A percentile compares a stretch with the other conserved stretches of the same genome.
These are phyloP conservation scores for Ranitomeya variabilis DNA, from an alignment of 2,113 vertebrate species.

Conservation along the genomic window DNA sequence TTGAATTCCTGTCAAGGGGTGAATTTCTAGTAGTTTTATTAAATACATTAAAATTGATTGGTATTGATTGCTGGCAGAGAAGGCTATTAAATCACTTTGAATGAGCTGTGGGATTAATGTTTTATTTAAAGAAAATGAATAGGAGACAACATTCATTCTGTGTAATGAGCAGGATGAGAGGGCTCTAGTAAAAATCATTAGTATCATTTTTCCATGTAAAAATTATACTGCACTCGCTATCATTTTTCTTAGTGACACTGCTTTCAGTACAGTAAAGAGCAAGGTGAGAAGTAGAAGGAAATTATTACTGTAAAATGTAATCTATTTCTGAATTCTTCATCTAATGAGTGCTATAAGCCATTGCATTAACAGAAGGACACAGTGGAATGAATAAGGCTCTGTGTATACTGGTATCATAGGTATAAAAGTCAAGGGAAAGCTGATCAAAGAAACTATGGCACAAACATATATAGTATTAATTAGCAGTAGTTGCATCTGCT, in stretches of 20 bases:
- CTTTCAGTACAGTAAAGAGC: not conserved
- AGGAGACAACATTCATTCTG: slow-evolving; percentile 20
- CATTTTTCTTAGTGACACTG: not conserved
- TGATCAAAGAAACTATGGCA: too few species aligned
- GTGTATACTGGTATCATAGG: too few species aligned
- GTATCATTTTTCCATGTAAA: not conserved
- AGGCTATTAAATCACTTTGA: slow-evolving; percentile 35
- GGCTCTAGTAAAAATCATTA: not conserved
- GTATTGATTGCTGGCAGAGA: slow-evolving; percentile 29
- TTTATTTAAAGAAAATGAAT: slow-evolving; percentile 38
- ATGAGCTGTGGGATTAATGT: slow-evolving; percentile 19
- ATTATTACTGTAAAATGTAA: not conserved
- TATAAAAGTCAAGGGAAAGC: too few species aligned
- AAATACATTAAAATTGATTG: slow-evolving; percentile 46
- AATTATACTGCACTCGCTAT: not conserved
- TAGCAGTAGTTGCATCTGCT: too few species aligned
- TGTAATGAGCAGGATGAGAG: slow-evolving; percentile 9
- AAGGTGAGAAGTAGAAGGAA: not conserved
- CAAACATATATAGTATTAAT: too few species aligned
- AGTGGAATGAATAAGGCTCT: too few species aligned
- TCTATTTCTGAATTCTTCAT: too few species aligned
- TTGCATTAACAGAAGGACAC: too few species aligned
- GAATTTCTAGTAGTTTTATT: slow-evolving; percentile 45
- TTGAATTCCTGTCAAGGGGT: slow-evolving; percentile 40
- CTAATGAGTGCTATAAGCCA: too few species aligned